A percentile compares a stretch with the other conserved stretches of the same genome.
phyloP scores from a whole-genome alignment of 2,113 vertebrate species.

The Nyctereutes procyonoides region DNA sequence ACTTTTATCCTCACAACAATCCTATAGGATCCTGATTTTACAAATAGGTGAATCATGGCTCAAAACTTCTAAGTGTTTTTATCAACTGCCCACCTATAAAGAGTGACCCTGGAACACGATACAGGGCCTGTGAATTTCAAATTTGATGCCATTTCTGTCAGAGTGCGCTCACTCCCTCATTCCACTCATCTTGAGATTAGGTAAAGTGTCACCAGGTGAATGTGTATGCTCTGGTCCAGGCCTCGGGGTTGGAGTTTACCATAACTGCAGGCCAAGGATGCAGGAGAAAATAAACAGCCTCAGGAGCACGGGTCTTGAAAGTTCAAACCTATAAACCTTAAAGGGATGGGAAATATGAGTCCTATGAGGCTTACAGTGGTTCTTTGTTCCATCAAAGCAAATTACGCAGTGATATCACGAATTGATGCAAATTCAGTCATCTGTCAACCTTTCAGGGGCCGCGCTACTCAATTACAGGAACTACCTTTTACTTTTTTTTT shows the following conservation, averaged over 20 bases:
- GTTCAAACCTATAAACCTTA: conserved; percentile 75
- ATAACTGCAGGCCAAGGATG: conserved; percentile 33
- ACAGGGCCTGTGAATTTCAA: background rate
- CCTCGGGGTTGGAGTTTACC: background rate
- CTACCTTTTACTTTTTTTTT: background rate
- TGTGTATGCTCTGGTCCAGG: background rate
- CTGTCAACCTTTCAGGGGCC: background rate
- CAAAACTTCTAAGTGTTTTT: background rate
- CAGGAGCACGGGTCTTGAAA: conserved; percentile 49
- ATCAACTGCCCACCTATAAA: background rate
- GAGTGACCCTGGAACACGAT: background rate
- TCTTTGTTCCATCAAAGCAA: conserved; percentile 60
- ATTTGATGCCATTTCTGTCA: background rate
- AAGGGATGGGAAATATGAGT: conserved; percentile 54
- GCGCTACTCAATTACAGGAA: background rate
- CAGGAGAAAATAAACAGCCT: conserved; percentile 66
- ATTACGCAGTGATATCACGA: conserved; percentile 33
- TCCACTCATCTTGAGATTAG: background rate
- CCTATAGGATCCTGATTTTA: background rate
- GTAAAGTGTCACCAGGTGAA: background rate
- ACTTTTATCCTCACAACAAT: background rate
- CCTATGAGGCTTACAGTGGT: conserved; percentile 24
- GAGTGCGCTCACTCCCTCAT: background rate
- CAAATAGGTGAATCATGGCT: background rate
- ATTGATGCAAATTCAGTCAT: conserved; percentile 50